phyloP scores from a whole-genome alignment of 2,113 vertebrate genomes.

The Myiozetetes cayanensis region DNA sequence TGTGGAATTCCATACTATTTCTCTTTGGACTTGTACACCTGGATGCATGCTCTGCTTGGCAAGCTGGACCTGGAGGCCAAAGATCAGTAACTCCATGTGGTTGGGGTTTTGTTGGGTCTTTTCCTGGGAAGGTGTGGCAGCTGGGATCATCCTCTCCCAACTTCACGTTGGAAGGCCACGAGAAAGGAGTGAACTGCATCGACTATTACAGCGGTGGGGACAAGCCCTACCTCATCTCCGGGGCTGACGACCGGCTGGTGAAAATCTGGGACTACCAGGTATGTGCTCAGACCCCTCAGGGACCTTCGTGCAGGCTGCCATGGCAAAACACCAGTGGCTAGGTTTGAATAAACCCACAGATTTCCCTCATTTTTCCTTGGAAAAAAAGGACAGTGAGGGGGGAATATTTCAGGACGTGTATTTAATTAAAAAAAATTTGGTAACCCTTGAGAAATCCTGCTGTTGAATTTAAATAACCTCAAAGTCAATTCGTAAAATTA shows the following conservation, averaged over 20 bases:
- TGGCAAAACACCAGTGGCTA: not conserved
- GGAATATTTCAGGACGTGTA: not conserved
- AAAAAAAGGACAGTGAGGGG: not conserved
- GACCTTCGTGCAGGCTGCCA: not conserved
- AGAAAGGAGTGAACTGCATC: constrained; percentile 98
- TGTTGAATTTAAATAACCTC: not conserved
- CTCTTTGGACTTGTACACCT: not conserved
- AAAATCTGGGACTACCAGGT: constrained; percentile 99
- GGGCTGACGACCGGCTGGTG: constrained; percentile 95
- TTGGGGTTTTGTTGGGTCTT: not conserved
- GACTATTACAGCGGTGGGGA: constrained; percentile 99
- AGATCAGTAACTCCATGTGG: not conserved
- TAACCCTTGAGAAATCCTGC: not conserved
- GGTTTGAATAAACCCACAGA: not conserved
- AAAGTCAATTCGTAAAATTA: not conserved
- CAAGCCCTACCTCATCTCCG: constrained; percentile 97
- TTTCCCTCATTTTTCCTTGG: not conserved
- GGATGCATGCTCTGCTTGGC: not conserved
- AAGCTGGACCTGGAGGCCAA: not conserved
- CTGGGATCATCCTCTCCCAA: constrained; percentile 98
- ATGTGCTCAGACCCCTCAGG: not conserved
- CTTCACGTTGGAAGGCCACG: constrained; percentile 97
- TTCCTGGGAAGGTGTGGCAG: constrained; percentile 89
- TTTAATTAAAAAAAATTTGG: not conserved
- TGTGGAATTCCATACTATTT: not conserved